These are phyloP conservation scores for Ladona fulva DNA, from an alignment of 1,140 invertebrate genomes.

Conservation along the genomic window DNA sequence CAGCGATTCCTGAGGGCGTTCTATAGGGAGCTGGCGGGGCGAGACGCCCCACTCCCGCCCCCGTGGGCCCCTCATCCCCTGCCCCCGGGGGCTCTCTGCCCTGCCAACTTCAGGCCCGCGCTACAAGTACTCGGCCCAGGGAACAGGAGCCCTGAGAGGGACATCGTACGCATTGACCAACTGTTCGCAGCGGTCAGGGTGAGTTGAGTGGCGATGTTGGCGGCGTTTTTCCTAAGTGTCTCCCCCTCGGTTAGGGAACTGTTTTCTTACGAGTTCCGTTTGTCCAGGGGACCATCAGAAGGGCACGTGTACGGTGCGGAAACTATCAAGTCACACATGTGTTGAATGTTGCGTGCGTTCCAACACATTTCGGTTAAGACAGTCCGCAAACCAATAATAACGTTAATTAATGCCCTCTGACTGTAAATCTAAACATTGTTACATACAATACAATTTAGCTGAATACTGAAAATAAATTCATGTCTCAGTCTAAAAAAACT, in stretches of 20 bases:
- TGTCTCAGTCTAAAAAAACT: no score
- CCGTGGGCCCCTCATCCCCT: constrained; percentile 35
- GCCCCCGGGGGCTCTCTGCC: constrained; percentile 36
- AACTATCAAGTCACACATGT: not conserved
- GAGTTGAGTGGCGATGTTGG: no score
- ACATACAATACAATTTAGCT: no score
- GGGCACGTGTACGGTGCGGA: not conserved
- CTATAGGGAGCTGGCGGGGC: constrained; percentile 37
- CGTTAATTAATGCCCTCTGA: no score
- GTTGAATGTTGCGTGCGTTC: not conserved
- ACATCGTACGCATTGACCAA: constrained; percentile 35
- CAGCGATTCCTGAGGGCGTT: constrained; percentile 38
- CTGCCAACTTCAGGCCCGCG: constrained; percentile 39
- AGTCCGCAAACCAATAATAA: not conserved
- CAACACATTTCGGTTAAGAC: not conserved
- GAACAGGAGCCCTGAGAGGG: constrained; percentile 23
- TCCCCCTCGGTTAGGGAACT: not conserved
- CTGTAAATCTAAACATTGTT: no score
- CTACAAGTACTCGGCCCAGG: constrained; percentile 37
- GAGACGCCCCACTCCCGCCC: constrained; percentile 36
- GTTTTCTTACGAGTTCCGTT: not conserved
- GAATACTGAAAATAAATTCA: no score
- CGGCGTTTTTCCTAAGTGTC: not conserved
- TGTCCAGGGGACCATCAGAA: not conserved
- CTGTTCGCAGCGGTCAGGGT: constrained; percentile 38